Percentiles rank a stretch among this genome's conserved stretches.
Conservation (phyloP, 2,888 invertebrate genomes). For the Stenolophus ochropezus region DNA sequence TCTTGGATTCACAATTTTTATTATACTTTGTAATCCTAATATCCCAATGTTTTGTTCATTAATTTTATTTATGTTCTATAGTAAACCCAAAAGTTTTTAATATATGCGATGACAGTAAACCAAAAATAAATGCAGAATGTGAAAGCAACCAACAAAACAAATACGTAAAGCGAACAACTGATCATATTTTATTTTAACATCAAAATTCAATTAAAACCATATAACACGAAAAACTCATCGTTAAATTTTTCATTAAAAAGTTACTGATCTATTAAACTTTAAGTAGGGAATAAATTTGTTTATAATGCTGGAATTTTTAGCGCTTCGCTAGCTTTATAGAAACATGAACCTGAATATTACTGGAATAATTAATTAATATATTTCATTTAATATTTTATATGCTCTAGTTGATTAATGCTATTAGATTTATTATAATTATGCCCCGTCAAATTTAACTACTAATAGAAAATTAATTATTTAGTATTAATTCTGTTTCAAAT, state of each 20-base stretch:
- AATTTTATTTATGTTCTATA: no score
- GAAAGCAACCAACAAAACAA: no score
- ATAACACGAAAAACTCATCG: neutral
- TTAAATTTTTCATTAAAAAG: neutral
- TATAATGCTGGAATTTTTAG: neutral
- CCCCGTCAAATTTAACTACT: neutral
- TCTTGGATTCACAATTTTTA: no score
- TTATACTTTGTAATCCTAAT: no score
- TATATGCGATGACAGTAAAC: no score
- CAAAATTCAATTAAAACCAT: neutral
- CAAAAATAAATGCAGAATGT: no score
- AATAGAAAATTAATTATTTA: neutral
- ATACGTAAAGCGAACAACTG: no score
- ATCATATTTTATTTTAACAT: no score
- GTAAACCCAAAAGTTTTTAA: no score
- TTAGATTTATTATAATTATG: neutral
- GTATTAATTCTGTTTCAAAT: neutral
- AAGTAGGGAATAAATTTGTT: neutral
- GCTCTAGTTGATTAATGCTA: neutral
- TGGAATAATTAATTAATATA: neutral
- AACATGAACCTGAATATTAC: neutral
- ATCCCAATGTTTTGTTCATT: no score
- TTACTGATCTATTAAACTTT: neutral
- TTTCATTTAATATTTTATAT: neutral
- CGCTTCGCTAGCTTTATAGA: neutral